These are phyloP conservation scores for Macquaria ambigua DNA, from an alignment of 2,113 vertebrate genomes.

Conservation along the genomic window DNA sequence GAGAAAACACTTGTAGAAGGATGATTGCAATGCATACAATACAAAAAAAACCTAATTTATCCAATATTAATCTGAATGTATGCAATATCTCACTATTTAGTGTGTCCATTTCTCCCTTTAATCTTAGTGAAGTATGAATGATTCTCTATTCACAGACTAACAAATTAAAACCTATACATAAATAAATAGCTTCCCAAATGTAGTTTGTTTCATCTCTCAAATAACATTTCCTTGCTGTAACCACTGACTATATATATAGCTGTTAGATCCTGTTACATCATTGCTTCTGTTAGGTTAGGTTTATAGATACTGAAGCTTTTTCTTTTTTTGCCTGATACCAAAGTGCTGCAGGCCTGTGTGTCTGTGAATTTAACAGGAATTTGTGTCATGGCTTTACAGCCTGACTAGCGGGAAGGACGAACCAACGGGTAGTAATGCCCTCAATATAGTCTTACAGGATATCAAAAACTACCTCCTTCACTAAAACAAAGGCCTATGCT, in stretches of 20 bases:
- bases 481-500: too few relatives aligned
- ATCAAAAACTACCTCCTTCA: neutral
- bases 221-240: neutral
- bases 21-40: neutral
- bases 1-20: neutral
- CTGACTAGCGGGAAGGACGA: slow-evolving; percentile 28
- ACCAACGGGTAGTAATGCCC: neutral
- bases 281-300: neutral
- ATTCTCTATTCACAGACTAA: neutral
- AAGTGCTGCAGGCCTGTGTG: neutral
- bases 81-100: neutral
- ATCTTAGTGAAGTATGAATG: neutral
- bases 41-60: neutral
- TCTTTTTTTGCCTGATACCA: neutral
- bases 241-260: neutral
- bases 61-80: neutral
- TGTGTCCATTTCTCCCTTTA: neutral
- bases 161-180: neutral
- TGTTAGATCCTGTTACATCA: neutral
- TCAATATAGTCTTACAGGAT: slow-evolving; percentile 25
- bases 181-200: neutral
- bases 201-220: neutral
- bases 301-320: neutral
- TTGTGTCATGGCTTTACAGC: slow-evolving; percentile 1
- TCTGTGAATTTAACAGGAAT: slow-evolving; percentile 3